Conservation (phyloP, 2,888 invertebrate species). For the Scaeva pyrastri region DNA sequence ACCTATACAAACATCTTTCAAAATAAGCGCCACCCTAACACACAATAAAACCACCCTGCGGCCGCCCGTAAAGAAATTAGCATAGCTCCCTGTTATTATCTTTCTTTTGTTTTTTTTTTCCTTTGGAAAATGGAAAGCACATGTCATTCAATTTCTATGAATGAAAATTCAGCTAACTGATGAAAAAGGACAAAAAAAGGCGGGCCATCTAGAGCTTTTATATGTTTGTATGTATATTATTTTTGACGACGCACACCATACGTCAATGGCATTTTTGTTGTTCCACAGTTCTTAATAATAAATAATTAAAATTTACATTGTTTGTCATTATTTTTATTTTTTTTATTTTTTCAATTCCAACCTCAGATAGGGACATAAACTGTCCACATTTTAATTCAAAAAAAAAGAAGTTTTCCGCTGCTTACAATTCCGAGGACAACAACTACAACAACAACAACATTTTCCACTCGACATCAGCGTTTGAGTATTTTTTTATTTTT, state of each 20-base stretch:
- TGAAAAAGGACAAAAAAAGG: not conserved
- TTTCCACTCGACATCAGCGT: constrained; percentile 1
- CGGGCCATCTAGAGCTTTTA: not conserved
- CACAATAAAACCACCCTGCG: not conserved
- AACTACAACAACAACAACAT: not conserved
- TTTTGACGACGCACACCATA: constrained; percentile 1
- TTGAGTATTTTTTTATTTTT: not conserved
- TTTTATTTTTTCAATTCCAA: not conserved
- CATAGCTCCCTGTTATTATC: not conserved
- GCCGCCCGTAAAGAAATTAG: not conserved
- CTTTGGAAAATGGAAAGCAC: constrained; percentile 32
- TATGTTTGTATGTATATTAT: not conserved
- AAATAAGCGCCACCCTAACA: too few species aligned
- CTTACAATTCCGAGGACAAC: not conserved
- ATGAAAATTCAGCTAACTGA: constrained; percentile 43
- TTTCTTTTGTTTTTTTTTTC: not conserved
- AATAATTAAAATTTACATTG: not conserved
- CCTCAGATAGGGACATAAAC: not conserved
- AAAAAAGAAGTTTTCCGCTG: constrained; percentile 5
- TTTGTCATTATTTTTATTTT: not conserved
- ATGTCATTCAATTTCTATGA: constrained; percentile 62
- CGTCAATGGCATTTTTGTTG: constrained; percentile 1
- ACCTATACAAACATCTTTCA: too few species aligned
- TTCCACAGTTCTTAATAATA: not conserved
- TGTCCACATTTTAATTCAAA: not conserved